A percentile compares a stretch with the other conserved stretches of the same genome.
Conservation (phyloP, 1,140 invertebrate species). For the Lamellibrachia luymesi region DNA sequence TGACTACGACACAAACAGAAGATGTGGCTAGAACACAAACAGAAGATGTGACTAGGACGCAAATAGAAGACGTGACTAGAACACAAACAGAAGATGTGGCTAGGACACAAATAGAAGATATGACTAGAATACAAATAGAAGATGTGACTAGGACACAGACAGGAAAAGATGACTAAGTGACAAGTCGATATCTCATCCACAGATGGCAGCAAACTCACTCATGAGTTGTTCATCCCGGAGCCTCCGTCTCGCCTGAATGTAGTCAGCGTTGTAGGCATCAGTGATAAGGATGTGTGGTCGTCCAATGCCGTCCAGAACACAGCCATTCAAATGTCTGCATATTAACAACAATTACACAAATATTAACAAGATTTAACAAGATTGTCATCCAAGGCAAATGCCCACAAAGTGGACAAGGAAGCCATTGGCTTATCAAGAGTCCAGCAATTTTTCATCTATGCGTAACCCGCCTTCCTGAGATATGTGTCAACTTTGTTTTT, state of each 20-base stretch:
- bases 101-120: background rate
- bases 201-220: slow-evolving; percentile 63
- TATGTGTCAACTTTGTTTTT: too few species aligned
- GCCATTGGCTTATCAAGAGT: too few species aligned
- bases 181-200: background rate
- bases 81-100: too few species aligned
- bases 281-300: slow-evolving; percentile 90
- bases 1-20: too few species aligned
- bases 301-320: slow-evolving; percentile 63
- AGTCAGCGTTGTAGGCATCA: slow-evolving; percentile 93
- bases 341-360: background rate
- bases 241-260: slow-evolving; percentile 83
- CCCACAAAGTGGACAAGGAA: too few species aligned
- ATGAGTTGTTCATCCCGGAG: slow-evolving; percentile 94
- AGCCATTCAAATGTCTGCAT: slow-evolving; percentile 73
- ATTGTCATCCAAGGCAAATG: too few species aligned
- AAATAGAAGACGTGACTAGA: too few species aligned
- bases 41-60: too few species aligned
- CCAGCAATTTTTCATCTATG: too few species aligned
- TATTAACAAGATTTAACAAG: background rate
- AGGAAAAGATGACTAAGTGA: background rate
- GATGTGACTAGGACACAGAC: too few species aligned
- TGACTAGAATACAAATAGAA: background rate
- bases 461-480: too few species aligned
- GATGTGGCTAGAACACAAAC: too few species aligned